Percentiles rank a stretch among this genome's conserved stretches.
Conservation (phyloP, 2,797 vertebrate species). For the Nannoperca obscura region DNA sequence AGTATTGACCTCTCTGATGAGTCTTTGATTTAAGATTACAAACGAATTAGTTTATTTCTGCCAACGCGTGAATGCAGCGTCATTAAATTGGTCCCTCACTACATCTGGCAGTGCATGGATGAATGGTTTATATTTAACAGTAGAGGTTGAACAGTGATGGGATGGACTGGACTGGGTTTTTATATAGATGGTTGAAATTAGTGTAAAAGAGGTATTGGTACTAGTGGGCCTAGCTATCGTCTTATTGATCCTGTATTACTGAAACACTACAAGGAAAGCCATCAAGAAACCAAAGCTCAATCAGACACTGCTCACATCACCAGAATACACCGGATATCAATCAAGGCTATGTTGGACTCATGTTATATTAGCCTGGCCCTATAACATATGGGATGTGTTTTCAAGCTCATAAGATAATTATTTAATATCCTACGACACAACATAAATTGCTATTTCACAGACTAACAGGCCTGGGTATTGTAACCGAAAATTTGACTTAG, state of each 20-base stretch:
- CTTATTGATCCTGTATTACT: constrained; percentile 75
- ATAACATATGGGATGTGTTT: constrained; percentile 28
- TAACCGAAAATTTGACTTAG: not conserved
- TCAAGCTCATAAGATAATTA: constrained; percentile 27
- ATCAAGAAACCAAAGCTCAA: constrained; percentile 67
- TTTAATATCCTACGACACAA: constrained; percentile 13
- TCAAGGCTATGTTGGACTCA: constrained; percentile 31
- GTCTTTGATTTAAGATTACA: constrained; percentile 39
- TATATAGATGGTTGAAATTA: constrained; percentile 41
- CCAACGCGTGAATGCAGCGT: constrained; percentile 50
- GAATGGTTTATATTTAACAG: constrained; percentile 55
- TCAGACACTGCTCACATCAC: constrained; percentile 62
- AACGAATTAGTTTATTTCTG: constrained; percentile 58
- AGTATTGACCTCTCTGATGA: constrained; percentile 19
- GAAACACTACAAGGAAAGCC: constrained; percentile 62
- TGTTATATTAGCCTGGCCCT: constrained; percentile 3
- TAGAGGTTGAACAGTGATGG: constrained; percentile 37
- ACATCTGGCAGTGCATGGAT: constrained; percentile 58
- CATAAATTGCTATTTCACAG: constrained; percentile 5
- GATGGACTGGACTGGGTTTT: constrained; percentile 31
- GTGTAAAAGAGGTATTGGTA: constrained; percentile 35
- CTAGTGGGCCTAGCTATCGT: constrained; percentile 50
- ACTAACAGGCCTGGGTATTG: not conserved
- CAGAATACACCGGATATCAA: constrained; percentile 36
- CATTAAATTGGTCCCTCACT: constrained; percentile 47